A percentile compares a stretch with the other conserved stretches of the same genome.
These are phyloP conservation scores for Nomada ruficornis DNA, from an alignment of 2,888 invertebrate species.

Conservation along the genomic window DNA sequence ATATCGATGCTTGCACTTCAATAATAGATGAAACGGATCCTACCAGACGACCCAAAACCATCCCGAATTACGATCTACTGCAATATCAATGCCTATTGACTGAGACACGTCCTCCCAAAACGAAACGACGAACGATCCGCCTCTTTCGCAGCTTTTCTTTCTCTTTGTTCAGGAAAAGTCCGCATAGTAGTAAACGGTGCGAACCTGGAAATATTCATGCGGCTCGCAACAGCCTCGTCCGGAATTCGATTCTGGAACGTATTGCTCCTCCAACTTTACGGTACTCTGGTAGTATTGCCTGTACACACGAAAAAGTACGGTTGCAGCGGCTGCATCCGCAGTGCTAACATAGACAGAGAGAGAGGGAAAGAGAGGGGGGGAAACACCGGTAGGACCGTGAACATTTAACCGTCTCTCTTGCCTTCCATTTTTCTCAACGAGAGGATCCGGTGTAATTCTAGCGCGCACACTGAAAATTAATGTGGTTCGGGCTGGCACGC, in stretches of 20 bases:
- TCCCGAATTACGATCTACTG: conserved; percentile 28
- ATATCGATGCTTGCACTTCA: conserved; percentile 39
- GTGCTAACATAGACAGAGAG: not conserved
- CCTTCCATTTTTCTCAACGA: conserved; percentile 43
- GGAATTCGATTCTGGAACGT: conserved; percentile 63
- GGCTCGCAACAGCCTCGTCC: conserved; percentile 50
- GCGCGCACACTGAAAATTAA: conserved; percentile 62
- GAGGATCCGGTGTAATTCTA: conserved; percentile 58
- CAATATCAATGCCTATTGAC: conserved; percentile 47
- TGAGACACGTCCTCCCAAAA: conserved; percentile 5
- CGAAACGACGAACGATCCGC: not conserved
- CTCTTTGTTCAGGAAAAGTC: conserved; percentile 5
- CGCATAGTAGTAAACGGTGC: not conserved
- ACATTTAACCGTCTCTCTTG: conserved; percentile 27
- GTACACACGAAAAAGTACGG: conserved; percentile 58
- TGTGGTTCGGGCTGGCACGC: conserved; percentile 45
- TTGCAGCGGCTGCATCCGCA: conserved; percentile 43
- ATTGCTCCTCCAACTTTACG: conserved; percentile 55
- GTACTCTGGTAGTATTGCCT: conserved; percentile 48
- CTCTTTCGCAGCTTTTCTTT: not conserved
- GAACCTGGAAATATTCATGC: conserved; percentile 53
- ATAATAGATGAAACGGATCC: conserved; percentile 59
- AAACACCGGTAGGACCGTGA: not conserved
- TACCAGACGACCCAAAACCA: conserved; percentile 55
- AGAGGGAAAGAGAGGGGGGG: not conserved